Conservation (phyloP, 92 coral and sea anemone genomes). For the Nematostella vectensis region DNA sequence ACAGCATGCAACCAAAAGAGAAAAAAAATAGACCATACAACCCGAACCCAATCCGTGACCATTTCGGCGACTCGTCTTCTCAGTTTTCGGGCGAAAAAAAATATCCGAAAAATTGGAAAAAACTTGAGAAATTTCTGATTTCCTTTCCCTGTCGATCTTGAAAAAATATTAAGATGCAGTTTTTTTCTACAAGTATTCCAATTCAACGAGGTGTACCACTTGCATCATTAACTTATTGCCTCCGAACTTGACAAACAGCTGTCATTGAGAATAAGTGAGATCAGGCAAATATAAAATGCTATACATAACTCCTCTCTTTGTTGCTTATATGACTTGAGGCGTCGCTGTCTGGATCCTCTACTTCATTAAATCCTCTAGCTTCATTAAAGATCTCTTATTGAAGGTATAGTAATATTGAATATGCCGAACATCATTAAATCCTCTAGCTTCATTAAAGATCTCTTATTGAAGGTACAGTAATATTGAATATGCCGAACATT, state of each 20-base stretch:
- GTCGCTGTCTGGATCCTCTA: slow-evolving; percentile 1
- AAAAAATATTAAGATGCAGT: slow-evolving; percentile 2
- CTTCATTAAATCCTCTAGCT: no score
- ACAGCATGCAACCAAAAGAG: no score
- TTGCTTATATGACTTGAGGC: slow-evolving; percentile 47
- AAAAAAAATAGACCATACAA: no score
- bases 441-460: not conserved
- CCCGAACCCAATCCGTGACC: no score
- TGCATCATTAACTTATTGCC: slow-evolving; percentile 30
- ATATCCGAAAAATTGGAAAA: no score
- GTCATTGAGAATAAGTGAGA: slow-evolving; percentile 35
- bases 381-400: no score
- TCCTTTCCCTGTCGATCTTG: no score
- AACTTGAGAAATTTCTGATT: no score
- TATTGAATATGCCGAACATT: slow-evolving; percentile 37
- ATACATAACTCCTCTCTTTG: slow-evolving; percentile 39
- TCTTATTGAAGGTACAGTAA: not conserved
- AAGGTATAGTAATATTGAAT: no score
- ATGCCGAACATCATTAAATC: not conserved
- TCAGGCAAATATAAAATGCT: slow-evolving; percentile 37
- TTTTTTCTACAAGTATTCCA: slow-evolving; percentile 36
- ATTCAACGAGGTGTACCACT: slow-evolving; percentile 37
- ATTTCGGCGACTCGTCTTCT: no score
- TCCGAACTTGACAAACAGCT: slow-evolving; percentile 43
- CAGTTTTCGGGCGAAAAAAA: no score